Conservation (phyloP, 2,888 invertebrate species). For the Chirona hameri region DNA sequence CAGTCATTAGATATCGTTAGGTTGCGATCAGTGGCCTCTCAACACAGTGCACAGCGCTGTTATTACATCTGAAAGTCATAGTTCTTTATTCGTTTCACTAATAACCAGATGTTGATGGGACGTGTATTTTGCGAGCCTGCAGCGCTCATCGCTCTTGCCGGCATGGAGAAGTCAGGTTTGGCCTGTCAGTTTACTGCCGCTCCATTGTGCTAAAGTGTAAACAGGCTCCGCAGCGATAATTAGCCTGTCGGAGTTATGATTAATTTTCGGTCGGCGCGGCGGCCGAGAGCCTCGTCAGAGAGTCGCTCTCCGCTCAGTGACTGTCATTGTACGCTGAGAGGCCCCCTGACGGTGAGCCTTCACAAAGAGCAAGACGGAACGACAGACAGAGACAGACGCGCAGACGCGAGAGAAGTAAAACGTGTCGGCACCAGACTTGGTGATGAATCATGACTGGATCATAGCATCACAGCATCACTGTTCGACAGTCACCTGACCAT, state of each 20-base stretch:
- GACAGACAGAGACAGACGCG: too few species aligned
- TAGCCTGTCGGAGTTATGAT: background rate
- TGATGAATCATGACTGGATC: too few species aligned
- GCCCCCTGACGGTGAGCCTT: too few species aligned
- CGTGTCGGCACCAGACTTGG: too few species aligned
- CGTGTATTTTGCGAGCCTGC: background rate
- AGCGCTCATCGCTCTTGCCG: background rate
- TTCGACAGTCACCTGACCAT: too few species aligned
- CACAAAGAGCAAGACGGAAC: too few species aligned
- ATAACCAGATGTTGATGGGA: conserved; percentile 9
- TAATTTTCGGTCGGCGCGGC: background rate
- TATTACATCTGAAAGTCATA: conserved; percentile 23
- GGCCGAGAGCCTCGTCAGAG: background rate
- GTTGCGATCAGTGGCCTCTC: background rate
- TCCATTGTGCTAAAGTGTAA: conserved; percentile 1
- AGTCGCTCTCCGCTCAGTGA: too few species aligned
- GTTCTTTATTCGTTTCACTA: conserved; percentile 22
- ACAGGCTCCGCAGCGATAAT: background rate
- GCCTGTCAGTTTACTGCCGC: background rate
- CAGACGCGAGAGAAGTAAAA: too few species aligned
- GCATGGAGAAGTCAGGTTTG: background rate
- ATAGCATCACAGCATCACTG: too few species aligned
- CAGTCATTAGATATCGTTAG: conserved; percentile 22
- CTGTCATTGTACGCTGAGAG: too few species aligned
- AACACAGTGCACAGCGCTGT: background rate